Percentiles rank a stretch among this genome's conserved stretches.
These are phyloP conservation scores for Sprattus sprattus DNA, from an alignment of 2,113 vertebrate genomes.

Conservation along the genomic window DNA sequence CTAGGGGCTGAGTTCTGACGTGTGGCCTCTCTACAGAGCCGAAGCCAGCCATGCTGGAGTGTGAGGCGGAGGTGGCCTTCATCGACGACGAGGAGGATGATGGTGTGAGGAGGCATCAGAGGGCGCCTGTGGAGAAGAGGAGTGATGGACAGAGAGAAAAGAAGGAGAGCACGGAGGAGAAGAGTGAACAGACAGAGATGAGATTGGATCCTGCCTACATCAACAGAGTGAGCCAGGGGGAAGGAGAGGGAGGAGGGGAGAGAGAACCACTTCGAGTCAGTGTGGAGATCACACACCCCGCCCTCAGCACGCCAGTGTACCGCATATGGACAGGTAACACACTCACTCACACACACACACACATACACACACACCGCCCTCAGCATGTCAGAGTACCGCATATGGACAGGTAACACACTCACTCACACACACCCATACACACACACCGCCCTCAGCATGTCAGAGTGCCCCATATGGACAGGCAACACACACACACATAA, in stretches of 20 bases:
- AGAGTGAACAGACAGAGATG: neutral
- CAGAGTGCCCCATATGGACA: neutral
- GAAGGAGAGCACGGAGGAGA: constrained; percentile 13
- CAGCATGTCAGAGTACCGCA: neutral
- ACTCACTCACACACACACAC: neutral
- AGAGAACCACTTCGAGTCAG: constrained; percentile 58
- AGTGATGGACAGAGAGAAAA: constrained; percentile 20
- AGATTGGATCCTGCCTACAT: constrained; percentile 51
- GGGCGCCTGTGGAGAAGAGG: constrained; percentile 26
- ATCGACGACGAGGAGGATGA: constrained; percentile 52
- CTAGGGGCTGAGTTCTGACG: neutral
- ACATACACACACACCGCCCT: neutral
- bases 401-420: too few relatives aligned
- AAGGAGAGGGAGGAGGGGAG: neutral
- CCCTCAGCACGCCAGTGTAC: constrained; percentile 45
- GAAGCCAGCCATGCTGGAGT: constrained; percentile 54
- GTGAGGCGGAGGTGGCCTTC: constrained; percentile 53
- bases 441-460: too few relatives aligned
- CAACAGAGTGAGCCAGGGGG: constrained; percentile 56
- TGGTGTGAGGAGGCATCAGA: constrained; percentile 47
- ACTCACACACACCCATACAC: too few relatives aligned
- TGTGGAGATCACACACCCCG: constrained; percentile 70
- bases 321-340: constrained; percentile 6
- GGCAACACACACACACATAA: neutral
- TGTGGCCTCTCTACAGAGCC: constrained; percentile 53